Base-by-base conservation (phyloP, 1,140 invertebrate species). In the Hyposmocoma kahamanoa region DNA sequence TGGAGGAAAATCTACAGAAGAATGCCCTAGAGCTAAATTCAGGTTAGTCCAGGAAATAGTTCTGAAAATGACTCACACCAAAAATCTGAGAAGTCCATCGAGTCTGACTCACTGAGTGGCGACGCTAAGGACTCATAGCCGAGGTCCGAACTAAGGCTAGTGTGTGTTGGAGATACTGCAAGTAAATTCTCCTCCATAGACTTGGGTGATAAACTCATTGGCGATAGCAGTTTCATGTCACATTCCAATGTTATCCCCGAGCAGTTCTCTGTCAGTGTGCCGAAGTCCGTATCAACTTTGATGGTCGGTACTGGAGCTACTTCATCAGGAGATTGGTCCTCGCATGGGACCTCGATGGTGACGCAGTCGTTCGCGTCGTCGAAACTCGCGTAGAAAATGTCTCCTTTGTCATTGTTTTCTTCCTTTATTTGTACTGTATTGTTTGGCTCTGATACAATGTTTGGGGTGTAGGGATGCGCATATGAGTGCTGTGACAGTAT, bases 351-450 rank as follows among this genome's bases (percentile, higher is more conserved):
- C 42, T 93, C 88, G 1, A 94, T 90, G 0, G 91, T 93, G 19
- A 93, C 90, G 42, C 90, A 92, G 62, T 93, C 92, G 2, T 90
- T 91, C 38, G 87, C 87, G 65, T 92, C 91, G 66, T 93, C 91
- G 48, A 90, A 91, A 22, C 90, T 92, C 10, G 91, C 91, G 48
- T 91, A 92, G 34, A 93, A 90, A 24, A 89, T 88, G 53, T 90
- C 87, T 19, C 88, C 74, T 47, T 88, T 86, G 20, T 88, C 80
- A 47, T 87, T 82, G 20, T 76, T 62, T 42, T 79, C 76, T 72
- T 74, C 67, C 47, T 71, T 75, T 41, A 77, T 76, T 72, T 72
- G 49, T 60, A 67, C 71, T 66, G 59, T 56, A n/a, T n/a, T n/a
- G 22, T 76, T 49, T 47, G 57, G 18, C 22, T 59, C 53, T 21